Percentiles rank a stretch among this genome's conserved stretches.
These are phyloP conservation scores for Trachurus trachurus DNA, from an alignment of 2,797 vertebrate genomes.

Conservation along the genomic window DNA sequence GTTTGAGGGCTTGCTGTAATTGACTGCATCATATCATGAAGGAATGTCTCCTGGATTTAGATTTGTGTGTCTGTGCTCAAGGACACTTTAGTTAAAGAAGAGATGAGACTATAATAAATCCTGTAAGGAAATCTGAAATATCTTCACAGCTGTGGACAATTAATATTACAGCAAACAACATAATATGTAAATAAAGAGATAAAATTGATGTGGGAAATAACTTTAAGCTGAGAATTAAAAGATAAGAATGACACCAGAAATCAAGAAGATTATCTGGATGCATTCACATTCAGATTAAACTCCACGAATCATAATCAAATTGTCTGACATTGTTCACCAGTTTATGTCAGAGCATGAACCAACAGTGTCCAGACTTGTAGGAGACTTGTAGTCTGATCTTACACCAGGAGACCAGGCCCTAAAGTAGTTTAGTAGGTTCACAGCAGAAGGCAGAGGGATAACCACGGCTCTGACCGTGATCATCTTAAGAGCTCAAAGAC, in stretches of 20 bases:
- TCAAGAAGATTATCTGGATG: background rate
- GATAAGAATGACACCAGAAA: background rate
- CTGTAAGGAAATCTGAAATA: background rate
- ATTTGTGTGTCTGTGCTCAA: background rate
- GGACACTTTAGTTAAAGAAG: background rate
- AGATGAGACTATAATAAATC: background rate
- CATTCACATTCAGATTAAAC: background rate
- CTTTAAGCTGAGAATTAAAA: background rate
- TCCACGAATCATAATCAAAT: background rate
- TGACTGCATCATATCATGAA: background rate
- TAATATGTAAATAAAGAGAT: background rate
- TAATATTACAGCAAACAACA: background rate
- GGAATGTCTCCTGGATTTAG: background rate
- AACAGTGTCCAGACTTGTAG: background rate
- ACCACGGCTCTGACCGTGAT: slow-evolving; percentile 44
- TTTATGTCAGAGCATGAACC: background rate
- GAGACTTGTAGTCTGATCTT: slow-evolving; percentile 24
- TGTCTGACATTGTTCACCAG: background rate
- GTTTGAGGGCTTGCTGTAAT: background rate
- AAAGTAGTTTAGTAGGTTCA: slow-evolving; percentile 12
- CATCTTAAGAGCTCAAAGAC: slow-evolving; percentile 70
- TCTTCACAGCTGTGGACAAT: background rate
- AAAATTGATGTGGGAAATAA: background rate
- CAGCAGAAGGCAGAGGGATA: slow-evolving; percentile 50
- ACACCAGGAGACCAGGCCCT: background rate